A percentile compares a stretch with the other conserved stretches of the same genome.
Evolutionary conservation across 2,888 invertebrate species (phyloP).

Genomic region (Bombyx huttoni): DNA sequence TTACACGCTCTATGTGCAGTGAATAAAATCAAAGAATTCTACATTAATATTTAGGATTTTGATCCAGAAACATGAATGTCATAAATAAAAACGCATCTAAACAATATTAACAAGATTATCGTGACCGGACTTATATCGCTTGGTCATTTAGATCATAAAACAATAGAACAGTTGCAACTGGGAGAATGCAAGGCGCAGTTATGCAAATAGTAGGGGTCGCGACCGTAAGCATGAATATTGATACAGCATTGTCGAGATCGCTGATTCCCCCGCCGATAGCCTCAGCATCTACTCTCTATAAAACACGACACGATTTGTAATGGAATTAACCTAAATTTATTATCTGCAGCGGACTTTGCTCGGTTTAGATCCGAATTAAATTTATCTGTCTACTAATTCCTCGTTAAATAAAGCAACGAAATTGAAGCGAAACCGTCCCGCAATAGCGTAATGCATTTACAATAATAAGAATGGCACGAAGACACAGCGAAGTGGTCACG

Average conservation of each 20-base stretch:
- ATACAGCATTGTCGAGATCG: conserved; percentile 66
- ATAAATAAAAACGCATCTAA: conserved; percentile 10
- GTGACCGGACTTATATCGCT: conserved; percentile 60
- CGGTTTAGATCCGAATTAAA: background rate
- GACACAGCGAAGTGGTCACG: conserved; percentile 40
- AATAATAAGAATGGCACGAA: conserved; percentile 41
- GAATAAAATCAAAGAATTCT: conserved; percentile 10
- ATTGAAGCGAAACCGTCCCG: conserved; percentile 26
- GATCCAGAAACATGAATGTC: conserved; percentile 12
- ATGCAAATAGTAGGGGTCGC: conserved; percentile 67
- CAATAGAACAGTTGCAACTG: conserved; percentile 66
- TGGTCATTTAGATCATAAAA: conserved; percentile 72
- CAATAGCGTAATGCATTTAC: conserved; percentile 32
- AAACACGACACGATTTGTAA: conserved; percentile 47
- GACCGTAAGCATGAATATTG: conserved; percentile 70
- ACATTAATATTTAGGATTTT: conserved; percentile 13
- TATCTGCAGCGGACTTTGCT: conserved; percentile 19
- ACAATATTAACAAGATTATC: conserved; percentile 56
- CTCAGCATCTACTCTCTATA: conserved; percentile 41
- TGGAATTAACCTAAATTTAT: conserved; percentile 52
- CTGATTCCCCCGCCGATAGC: conserved; percentile 56
- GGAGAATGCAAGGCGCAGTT: conserved; percentile 65
- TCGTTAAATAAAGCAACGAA: conserved; percentile 18
- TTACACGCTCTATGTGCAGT: background rate
- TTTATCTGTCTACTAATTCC: conserved; percentile 6